These are phyloP conservation scores for Leucosticte australis DNA, from an alignment of 2,113 vertebrate genomes.

Conservation along the genomic window DNA sequence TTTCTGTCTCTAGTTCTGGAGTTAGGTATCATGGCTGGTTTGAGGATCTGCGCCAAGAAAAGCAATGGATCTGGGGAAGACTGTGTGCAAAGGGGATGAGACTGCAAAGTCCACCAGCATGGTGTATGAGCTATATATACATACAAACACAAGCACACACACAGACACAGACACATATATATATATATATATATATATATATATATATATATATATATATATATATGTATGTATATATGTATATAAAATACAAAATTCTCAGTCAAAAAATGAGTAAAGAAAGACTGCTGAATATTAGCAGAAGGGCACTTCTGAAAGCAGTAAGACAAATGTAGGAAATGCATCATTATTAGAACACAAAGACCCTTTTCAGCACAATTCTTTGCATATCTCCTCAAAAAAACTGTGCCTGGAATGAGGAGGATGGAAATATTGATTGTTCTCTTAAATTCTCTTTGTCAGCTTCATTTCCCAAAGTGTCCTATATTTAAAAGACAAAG, in stretches of 20 bases:
- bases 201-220: not conserved
- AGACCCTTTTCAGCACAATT: not conserved
- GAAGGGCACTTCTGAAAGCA: not conserved
- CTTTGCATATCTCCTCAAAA: fast-evolving
- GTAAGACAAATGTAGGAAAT: not conserved
- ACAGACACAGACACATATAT: not conserved
- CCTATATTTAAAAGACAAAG: not conserved
- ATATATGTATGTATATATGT: too few relatives aligned
- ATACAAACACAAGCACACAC: not conserved
- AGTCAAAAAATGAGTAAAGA: not conserved
- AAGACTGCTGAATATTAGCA: not conserved
- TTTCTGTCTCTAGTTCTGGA: not conserved
- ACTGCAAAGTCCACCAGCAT: not conserved
- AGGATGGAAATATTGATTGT: not conserved
- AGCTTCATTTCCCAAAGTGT: not conserved
- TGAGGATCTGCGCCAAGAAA: not conserved
- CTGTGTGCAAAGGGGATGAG: not conserved
- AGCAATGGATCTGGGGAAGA: not conserved
- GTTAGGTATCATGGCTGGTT: not conserved
- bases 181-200: too few relatives aligned
- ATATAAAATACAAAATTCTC: not conserved
- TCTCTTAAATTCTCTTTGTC: not conserved
- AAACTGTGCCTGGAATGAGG: not conserved
- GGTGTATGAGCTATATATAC: not conserved
- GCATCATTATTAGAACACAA: not conserved